These are phyloP conservation scores for Meles meles DNA, from an alignment of 2,113 vertebrate genomes.

Conservation along the genomic window DNA sequence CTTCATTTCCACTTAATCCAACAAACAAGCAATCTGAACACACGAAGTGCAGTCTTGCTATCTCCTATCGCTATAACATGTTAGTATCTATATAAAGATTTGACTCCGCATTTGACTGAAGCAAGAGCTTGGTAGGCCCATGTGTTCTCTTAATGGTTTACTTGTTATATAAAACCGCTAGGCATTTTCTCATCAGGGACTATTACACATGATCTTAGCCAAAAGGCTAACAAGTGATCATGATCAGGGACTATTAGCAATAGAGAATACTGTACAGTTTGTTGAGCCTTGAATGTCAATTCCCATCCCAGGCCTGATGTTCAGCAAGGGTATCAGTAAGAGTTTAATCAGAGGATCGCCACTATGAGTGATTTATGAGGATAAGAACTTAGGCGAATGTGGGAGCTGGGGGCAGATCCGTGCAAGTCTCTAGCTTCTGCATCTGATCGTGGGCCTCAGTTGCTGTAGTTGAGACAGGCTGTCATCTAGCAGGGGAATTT, in stretches of 20 bases:
- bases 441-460: not conserved
- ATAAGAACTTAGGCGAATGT: not conserved
- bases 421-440: not conserved
- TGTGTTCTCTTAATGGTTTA: not conserved
- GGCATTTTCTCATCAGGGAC: not conserved
- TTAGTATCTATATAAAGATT: not conserved
- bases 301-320: not conserved
- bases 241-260: not conserved
- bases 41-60: accelerated
- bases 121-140: not conserved
- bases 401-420: not conserved
- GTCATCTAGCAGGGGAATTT: not conserved
- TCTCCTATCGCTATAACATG: not conserved
- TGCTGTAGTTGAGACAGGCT: not conserved
- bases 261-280: not conserved
- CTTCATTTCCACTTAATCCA: not conserved
- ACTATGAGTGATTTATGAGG: not conserved
- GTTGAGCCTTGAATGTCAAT: not conserved
- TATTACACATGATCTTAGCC: not conserved
- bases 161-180: not conserved
- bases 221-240: not conserved
- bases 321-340: not conserved
- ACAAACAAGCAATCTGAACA: not conserved
- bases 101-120: not conserved
- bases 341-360: not conserved